These are phyloP conservation scores for Bembecia ichneumoniformis DNA, from an alignment of 2,888 invertebrate species.

Conservation along the genomic window DNA sequence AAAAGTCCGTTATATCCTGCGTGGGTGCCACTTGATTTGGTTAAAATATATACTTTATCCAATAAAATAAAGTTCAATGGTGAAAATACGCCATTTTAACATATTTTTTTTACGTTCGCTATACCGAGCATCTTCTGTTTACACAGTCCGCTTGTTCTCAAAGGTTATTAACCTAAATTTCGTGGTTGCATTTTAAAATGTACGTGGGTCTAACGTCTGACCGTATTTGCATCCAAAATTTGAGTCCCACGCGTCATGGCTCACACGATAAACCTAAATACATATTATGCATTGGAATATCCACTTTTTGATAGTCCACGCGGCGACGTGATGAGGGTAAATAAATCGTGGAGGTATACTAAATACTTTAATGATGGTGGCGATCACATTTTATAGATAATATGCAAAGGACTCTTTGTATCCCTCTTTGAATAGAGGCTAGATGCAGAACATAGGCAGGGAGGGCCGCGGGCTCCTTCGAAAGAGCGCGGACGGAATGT, in stretches of 20 bases:
- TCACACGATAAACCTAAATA: background rate
- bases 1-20: constrained; percentile 43
- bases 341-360: too few species aligned
- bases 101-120: background rate
- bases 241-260: background rate
- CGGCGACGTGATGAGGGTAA: background rate
- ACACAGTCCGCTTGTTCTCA: constrained; percentile 39
- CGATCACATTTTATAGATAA: background rate
- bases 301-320: background rate
- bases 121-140: constrained; percentile 22
- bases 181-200: constrained; percentile 18
- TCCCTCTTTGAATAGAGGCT: constrained; percentile 3
- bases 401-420: background rate
- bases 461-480: constrained; percentile 51
- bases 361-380: too few species aligned
- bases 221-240: constrained; percentile 13
- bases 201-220: constrained; percentile 3
- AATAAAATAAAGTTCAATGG: background rate
- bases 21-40: constrained; percentile 11
- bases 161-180: constrained; percentile 60
- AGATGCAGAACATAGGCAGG: constrained; percentile 23
- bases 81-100: background rate
- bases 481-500: constrained; percentile 56
- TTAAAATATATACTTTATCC: background rate
- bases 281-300: background rate